Base-by-base conservation (phyloP, 2,797 vertebrate species). In the Harpagifer antarcticus region DNA sequence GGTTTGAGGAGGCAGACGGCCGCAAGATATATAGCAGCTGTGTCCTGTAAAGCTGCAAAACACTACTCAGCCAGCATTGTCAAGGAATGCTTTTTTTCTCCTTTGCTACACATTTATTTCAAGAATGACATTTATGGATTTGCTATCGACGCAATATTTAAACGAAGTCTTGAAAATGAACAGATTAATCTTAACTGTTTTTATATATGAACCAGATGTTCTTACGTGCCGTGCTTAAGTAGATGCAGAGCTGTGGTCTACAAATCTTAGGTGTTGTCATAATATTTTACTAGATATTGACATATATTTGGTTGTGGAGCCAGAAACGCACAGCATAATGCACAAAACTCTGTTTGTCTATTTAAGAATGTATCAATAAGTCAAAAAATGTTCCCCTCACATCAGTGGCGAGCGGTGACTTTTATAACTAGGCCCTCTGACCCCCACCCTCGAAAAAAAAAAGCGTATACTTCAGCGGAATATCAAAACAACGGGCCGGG, bases 161-260 rank as follows among this genome's bases (percentile, higher is more conserved):
- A 77, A 60, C 27, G 1, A 42, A 57, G 20, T 37, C 15, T 59
- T 27, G 8, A 53, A 43, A 58, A 49, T 58, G 14, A 72, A 40
- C 31, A 54, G 74, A 27, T 53, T 5, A 54, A 53, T 68, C 47
- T 59, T 59, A 17, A 56, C 17, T 7, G 17, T 59, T 57, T 4
- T 57, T 52, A 54, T 23, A 76, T 72, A 31, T 48, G 61, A 68
- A 65, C 57, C 83, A 86, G 74, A 79, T 89, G 85, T 80, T 76
- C 62, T 15, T 27, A 33, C 2, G 4, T n/a, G 54, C 59, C 61
- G 16, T 33, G 20, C 37, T 47, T 67, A 65, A 75, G 31, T 56
- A 43, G 27, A 78, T 45, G 14, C 72, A 78, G 72, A 52, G 37
- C 14, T 73, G 17, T 13, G 17, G 58, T 55, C 65, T 60, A 68